A percentile compares a stretch with the other conserved stretches of the same genome.
Evolutionary conservation across 2,797 vertebrate species (phyloP).

Genomic region (Gouania willdenowi): DNA sequence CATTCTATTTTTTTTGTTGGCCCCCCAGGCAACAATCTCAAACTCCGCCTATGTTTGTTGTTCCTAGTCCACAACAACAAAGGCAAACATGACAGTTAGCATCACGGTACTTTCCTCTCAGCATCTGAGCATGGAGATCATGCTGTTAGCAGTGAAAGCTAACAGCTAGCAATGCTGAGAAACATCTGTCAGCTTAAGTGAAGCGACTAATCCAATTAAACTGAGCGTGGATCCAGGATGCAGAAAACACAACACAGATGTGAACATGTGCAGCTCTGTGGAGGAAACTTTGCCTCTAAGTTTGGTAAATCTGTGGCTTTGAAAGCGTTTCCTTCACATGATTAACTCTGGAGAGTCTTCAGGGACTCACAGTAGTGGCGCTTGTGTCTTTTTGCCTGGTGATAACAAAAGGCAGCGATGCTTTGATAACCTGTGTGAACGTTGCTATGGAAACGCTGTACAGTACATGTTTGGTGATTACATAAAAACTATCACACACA

Average conservation of each 20-base stretch:
- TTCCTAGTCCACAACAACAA: too few relatives aligned
- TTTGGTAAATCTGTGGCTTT: slow-evolving; percentile 1
- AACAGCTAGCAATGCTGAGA: slow-evolving; percentile 34
- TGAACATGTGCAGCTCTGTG: slow-evolving; percentile 6
- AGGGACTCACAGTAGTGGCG: not conserved
- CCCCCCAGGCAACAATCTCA: too few relatives aligned
- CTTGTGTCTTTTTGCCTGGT: not conserved
- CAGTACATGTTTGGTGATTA: slow-evolving; percentile 72
- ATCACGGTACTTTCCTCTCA: too few relatives aligned
- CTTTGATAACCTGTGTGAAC: slow-evolving; percentile 9
- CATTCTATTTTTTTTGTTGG: too few relatives aligned
- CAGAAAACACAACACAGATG: slow-evolving; percentile 13
- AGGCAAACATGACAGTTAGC: too few relatives aligned
- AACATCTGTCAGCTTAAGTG: slow-evolving; percentile 43
- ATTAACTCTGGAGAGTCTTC: slow-evolving; percentile 5
- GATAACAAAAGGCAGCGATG: not conserved
- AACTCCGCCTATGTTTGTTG: too few relatives aligned
- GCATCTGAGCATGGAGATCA: slow-evolving; percentile 15
- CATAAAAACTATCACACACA: slow-evolving; percentile 63
- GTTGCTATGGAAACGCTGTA: slow-evolving; percentile 58
- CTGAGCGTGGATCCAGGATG: slow-evolving; percentile 2
- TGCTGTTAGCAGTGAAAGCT: slow-evolving; percentile 17
- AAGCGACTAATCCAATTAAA: slow-evolving; percentile 33
- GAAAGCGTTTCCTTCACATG: slow-evolving; percentile 4
- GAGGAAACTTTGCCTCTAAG: slow-evolving; percentile 3